Evolutionary conservation across 2,797 vertebrate species (phyloP).

Genomic region (Tokudaia tokunoshimensis): DNA sequence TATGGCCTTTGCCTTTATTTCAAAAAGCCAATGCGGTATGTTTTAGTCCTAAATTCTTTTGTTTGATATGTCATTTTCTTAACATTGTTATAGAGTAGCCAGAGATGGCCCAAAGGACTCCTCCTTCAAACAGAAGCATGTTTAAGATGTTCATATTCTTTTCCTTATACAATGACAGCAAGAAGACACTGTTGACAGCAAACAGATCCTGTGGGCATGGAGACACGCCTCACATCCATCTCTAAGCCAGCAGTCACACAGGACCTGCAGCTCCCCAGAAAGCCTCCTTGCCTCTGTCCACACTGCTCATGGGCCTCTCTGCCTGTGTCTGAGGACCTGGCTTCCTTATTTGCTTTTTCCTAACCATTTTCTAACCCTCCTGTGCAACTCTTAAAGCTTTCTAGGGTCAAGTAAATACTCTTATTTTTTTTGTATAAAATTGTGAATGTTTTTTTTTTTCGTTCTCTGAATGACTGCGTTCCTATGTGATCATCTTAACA

Average conservation of each 20-base stretch:
- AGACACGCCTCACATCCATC: not conserved
- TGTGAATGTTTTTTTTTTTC: not conserved
- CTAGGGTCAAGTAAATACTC: not conserved
- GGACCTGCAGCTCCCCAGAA: not conserved
- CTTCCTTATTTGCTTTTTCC: not conserved
- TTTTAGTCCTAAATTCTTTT: conserved; percentile 54
- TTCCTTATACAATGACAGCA: not conserved
- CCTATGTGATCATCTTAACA: conserved; percentile 29
- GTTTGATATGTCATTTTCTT: conserved; percentile 47
- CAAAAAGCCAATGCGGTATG: not conserved
- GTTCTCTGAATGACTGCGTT: not conserved
- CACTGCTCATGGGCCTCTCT: not conserved
- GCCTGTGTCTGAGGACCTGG: not conserved
- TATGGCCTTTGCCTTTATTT: conserved; percentile 63
- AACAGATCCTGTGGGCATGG: not conserved
- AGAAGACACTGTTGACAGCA: not conserved
- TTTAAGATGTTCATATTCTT: not conserved
- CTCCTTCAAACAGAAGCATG: conserved; percentile 30
- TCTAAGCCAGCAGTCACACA: not conserved
- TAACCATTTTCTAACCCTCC: conserved; percentile 14
- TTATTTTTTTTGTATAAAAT: conserved; percentile 25
- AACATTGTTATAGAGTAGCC: conserved; percentile 38
- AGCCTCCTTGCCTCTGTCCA: not conserved
- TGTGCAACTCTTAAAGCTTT: not conserved
- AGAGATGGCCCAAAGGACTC: not conserved